A percentile compares a stretch with the other conserved stretches of the same genome.
phyloP scores from a whole-genome alignment of 1,140 invertebrate species.

The Scaptodrosophila lebanonensis region DNA sequence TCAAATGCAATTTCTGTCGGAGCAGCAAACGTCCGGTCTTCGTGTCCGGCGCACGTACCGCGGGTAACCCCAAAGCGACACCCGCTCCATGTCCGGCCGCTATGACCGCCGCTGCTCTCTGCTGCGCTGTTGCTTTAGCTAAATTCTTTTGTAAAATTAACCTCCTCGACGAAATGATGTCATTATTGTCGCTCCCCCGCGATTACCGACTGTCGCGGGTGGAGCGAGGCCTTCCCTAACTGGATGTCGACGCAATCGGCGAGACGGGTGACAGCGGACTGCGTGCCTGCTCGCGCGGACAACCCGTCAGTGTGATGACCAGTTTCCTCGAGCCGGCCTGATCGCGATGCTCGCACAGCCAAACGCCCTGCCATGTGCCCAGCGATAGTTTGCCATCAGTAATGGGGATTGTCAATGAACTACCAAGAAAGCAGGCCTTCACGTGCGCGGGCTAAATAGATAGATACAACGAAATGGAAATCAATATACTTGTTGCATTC shows the following conservation, averaged over 20 bases:
- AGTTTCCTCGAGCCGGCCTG: constrained; percentile 94
- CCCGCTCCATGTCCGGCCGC: constrained; percentile 52
- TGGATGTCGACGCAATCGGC: constrained; percentile 91
- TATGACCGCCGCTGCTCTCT: constrained; percentile 63
- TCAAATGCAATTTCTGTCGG: constrained; percentile 70
- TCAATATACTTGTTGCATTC: no score
- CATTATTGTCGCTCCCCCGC: constrained; percentile 78
- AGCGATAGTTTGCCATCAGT: constrained; percentile 96
- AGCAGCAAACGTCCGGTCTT: constrained; percentile 59
- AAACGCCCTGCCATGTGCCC: constrained; percentile 98
- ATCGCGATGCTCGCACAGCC: constrained; percentile 98
- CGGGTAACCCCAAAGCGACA: constrained; percentile 29
- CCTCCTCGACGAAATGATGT: constrained; percentile 77
- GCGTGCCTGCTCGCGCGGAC: constrained; percentile 87
- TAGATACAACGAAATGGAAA: no score
- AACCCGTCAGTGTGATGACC: constrained; percentile 93
- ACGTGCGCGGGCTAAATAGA: constrained; percentile 92
- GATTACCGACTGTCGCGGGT: constrained; percentile 78
- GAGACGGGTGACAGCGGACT: constrained; percentile 89
- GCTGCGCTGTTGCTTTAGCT: constrained; percentile 70
- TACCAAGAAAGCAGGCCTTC: constrained; percentile 97
- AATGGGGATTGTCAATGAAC: constrained; percentile 95
- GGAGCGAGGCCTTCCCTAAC: constrained; percentile 84
- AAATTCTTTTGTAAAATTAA: constrained; percentile 77
- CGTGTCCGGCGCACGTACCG: constrained; percentile 44